Evolutionary conservation across 2,888 invertebrate genomes (phyloP).

Genomic region (Yponomeuta cagnagella): DNA sequence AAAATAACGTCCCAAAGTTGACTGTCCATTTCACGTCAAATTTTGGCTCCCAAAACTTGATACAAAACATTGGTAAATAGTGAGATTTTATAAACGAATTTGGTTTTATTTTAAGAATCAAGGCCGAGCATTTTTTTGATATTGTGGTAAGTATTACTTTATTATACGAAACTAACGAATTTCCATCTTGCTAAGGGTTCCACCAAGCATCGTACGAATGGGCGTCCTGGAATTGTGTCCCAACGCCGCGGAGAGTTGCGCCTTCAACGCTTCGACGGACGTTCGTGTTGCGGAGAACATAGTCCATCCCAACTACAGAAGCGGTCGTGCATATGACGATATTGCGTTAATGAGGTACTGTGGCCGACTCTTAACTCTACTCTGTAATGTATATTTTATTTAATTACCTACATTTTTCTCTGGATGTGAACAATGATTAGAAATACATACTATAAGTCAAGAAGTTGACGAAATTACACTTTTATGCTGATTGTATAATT

Average conservation of each 20-base stretch:
- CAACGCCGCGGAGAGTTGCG: constrained; percentile 3
- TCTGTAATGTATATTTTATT: background rate
- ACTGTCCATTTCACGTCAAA: too few relatives aligned
- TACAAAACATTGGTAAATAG: too few relatives aligned
- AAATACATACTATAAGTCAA: background rate
- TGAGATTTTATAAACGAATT: too few relatives aligned
- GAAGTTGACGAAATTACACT: too few relatives aligned
- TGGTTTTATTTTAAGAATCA: too few relatives aligned
- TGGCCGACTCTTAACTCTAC: background rate
- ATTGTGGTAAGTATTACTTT: too few relatives aligned
- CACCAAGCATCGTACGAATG: constrained; percentile 48
- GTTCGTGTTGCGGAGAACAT: constrained; percentile 40
- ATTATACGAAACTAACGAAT: too few relatives aligned
- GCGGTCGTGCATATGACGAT: constrained; percentile 57
- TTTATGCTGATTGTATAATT: too few relatives aligned
- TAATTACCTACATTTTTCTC: background rate
- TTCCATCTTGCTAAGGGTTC: constrained; percentile 32
- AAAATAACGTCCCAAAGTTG: too few relatives aligned
- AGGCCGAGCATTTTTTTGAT: too few relatives aligned
- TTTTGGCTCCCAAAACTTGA: too few relatives aligned
- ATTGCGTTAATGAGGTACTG: constrained; percentile 55
- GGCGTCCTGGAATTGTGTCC: constrained; percentile 50
- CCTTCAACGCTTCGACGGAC: constrained; percentile 43
- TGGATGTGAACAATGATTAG: background rate
- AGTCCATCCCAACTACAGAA: constrained; percentile 47